Evolutionary conservation across 1,140 invertebrate genomes (phyloP), one percentile per base, ranked within the genome.

Genomic region (Thereuonema tuberculata): DNA sequence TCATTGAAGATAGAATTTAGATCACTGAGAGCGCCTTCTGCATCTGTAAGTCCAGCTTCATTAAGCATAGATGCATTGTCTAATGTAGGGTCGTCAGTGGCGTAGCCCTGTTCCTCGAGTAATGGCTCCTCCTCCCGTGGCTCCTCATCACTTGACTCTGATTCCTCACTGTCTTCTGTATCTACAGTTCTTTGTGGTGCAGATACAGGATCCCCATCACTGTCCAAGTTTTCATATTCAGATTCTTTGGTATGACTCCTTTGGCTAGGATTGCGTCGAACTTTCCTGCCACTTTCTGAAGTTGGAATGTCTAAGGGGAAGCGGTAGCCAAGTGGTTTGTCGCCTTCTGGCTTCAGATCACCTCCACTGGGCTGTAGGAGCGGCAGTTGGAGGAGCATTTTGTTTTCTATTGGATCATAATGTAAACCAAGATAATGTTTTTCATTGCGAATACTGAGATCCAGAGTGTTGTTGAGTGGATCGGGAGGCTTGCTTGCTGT

Each of bases 61-160:
- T 89, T 87, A 17, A 88, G 72, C 77, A 89, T 81, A 25, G 86
- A 88, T 9, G 86, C 80, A 73, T 89, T 88, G 71, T 89, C 86
- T 9, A 88, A 72, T 17, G 84, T 84, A 1, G 85, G 84, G 72
- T 89, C 86, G 72, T 89, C 86, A 1, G 84, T 87, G 15, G 84
- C 86, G 70, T 88, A 89, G 1, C 85, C 85, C 46, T 82, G 85
- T 70, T 86, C 84, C 24, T 60, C 54, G 20, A 78, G 66, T 12
- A 78, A 64, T 24, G 77, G 78, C 60, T 78, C 77, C 52, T 81
- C 82, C 17, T 78, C 81, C 64, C 75, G 76, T 57, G 74, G 76
- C 67, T 81, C 80, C 57, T 84, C 82, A 63, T 84, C 82, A 62
- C 82, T 86, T 86, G 85, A 88, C 69, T 87, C 86, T 26, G 84